Base-by-base conservation (phyloP, 2,888 invertebrate genomes). In the Heliconius aoede region DNA sequence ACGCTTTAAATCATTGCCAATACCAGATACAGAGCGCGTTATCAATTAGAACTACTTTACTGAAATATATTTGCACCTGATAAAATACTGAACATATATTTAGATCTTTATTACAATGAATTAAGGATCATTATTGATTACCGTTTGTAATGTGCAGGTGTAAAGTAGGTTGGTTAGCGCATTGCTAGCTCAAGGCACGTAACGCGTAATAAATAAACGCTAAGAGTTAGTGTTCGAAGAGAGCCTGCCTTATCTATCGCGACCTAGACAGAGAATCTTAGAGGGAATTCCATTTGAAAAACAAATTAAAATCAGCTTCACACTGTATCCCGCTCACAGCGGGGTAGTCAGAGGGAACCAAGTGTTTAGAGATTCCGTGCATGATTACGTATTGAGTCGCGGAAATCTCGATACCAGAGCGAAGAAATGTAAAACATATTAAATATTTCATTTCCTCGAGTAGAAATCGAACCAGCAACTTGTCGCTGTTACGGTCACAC, bases 131-230 rank as follows among this genome's bases (percentile, higher is more conserved):
- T 76, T 82, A 77, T 88, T 32, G 82, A 68, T 77, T 82, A 79
- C 67, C 79, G 60, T 61, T 81, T 40, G 77, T 76, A 76, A 79
- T 80, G 71, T 72, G 74, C 76, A 81, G 75, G 77, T 76, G 85
- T 83, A 84, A 82, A 84, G 74, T 60, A 74, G 78, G 78, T 76
- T 81, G 84, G 86, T 83, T 78, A 79, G 86, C 83, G 86, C 87
- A 87, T 88, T 86, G 86, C 86, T 86, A 84, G 91, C 90, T 91
- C 85, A 86, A 87, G 87, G 91, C 90, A 89, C 89, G 90, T 91
- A 90, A 90, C 90, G 87, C 86, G 86, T 90, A 88, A 91, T 93
- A 92, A 93, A 94, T 93, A 93, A 91, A 89, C 85, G 83, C 85
- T 81, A 85, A 90, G 91, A 92, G 88, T 92, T 91, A 92, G 88